These are phyloP conservation scores for Urocolius indicus DNA, from an alignment of 2,113 vertebrate genomes.

Conservation along the genomic window DNA sequence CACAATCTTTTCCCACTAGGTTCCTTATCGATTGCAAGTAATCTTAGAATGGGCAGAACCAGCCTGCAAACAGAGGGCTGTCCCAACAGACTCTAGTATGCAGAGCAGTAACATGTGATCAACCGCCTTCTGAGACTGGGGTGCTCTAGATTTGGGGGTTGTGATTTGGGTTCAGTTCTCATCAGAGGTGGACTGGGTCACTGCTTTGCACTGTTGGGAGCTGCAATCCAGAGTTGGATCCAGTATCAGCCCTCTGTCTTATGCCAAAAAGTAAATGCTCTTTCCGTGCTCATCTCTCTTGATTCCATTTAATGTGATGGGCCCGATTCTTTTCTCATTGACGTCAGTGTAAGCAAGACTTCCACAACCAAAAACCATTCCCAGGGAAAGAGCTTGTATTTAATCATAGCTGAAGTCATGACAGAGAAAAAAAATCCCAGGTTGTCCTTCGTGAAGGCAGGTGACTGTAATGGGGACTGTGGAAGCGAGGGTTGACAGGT, in stretches of 20 bases:
- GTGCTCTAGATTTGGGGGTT: background rate
- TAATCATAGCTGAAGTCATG: background rate
- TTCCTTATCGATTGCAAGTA: background rate
- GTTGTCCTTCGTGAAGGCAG: background rate
- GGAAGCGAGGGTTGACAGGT: constrained; percentile 10
- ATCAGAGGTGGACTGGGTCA: background rate
- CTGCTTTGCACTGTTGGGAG: background rate
- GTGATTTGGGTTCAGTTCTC: background rate
- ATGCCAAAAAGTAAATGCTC: constrained; percentile 38
- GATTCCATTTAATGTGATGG: constrained; percentile 27
- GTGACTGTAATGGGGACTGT: constrained; percentile 34
- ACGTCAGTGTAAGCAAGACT: constrained; percentile 1
- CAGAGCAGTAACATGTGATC: background rate
- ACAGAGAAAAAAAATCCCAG: background rate
- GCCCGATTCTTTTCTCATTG: constrained; percentile 33
- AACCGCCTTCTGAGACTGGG: background rate
- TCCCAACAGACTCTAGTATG: background rate
- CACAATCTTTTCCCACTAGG: background rate
- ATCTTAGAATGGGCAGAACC: background rate
- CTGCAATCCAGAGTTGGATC: background rate
- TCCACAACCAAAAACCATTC: constrained; percentile 4
- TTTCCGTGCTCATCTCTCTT: background rate
- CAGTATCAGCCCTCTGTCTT: background rate
- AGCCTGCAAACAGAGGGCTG: background rate
- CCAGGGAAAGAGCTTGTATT: background rate